Evolutionary conservation across 1,140 invertebrate genomes (phyloP), one percentile per base, ranked within the genome.

Genomic region (Cheumatopsyche charites): DNA sequence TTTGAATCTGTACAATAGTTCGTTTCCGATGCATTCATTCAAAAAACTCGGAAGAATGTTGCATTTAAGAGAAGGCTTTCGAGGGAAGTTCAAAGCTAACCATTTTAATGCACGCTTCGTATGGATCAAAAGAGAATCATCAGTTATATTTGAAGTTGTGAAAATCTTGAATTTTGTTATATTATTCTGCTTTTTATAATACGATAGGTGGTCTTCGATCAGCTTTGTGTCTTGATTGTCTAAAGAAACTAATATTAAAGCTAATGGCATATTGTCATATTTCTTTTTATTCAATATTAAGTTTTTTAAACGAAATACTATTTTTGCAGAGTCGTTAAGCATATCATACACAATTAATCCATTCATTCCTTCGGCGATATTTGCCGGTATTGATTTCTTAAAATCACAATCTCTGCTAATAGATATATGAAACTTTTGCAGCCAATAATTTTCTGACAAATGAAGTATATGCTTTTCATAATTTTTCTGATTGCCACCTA

Each of bases 1-100:
- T 70, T 85, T 83, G 52, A 91, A 82, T 73, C 85, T 86, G 45
- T 86, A 80, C 86, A 89, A 92, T 23, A 91, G 82, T 78, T 90
- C 89, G 73, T 87, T 86, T 47, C 87, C 88, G 19, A 90, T 80
- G 78, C 87, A 86, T 73, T 84, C 82, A 62, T 85, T 79, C 73
- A 88, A 83, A 63, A 89, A 81, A 7, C 83, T 83, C 74, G 84
- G 82, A 0, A 90, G 76, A 63, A 83, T 80, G 79, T 90, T 85
- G 79, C 89, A 85, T 82, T 88, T 84, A 7, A 90, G 75, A 0
- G 86, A 82, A 42, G 88, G 84, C 9, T 78, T 75, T 55, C 79
- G 80, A 29, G 87, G 82, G 73, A 81, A 85, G 65, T 86, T 86
- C 72, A 85, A 85, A 0, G 88, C 82, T 43, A 89, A 75, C 86